Conservation (phyloP, 2,888 invertebrate genomes). For the Drosophila paramelanica region DNA sequence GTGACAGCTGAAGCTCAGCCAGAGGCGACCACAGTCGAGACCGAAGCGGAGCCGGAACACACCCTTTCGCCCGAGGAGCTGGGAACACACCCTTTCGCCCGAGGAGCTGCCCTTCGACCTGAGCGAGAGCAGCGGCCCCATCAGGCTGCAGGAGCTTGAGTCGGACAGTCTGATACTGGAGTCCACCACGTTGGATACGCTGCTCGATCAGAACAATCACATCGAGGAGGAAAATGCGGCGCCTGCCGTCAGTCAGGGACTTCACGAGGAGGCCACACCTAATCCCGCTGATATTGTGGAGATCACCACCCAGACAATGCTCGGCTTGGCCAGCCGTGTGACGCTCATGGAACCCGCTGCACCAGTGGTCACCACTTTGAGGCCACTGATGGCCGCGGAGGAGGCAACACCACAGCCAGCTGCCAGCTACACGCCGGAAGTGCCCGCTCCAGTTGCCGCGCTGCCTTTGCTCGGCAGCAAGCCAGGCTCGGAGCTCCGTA, state of each 20-base stretch:
- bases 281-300: slow-evolving; percentile 80
- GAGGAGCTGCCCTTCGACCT: slow-evolving; percentile 82
- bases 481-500: slow-evolving; percentile 80
- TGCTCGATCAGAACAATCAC: slow-evolving; percentile 50
- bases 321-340: slow-evolving; percentile 84
- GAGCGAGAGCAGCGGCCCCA: slow-evolving; percentile 51
- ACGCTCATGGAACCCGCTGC: slow-evolving; percentile 86
- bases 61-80: slow-evolving; percentile 79
- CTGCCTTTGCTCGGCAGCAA: slow-evolving; percentile 52
- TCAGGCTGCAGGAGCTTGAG: slow-evolving; percentile 74
- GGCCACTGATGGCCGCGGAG: slow-evolving; percentile 70
- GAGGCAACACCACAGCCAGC: slow-evolving; percentile 72
- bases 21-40: slow-evolving; percentile 22
- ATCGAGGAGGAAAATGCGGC: slow-evolving; percentile 40
- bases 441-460: slow-evolving; percentile 10
- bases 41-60: slow-evolving; percentile 36
- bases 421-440: slow-evolving; percentile 28
- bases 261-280: slow-evolving; percentile 69
- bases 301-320: slow-evolving; percentile 84
- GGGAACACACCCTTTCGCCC: slow-evolving; percentile 67
- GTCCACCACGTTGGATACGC: slow-evolving; percentile 69
- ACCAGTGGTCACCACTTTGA: slow-evolving; percentile 80
- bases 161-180: slow-evolving; percentile 82
- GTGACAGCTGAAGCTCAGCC: slow-evolving; percentile 18
- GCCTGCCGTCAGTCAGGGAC: slow-evolving; percentile 15